A percentile compares a stretch with the other conserved stretches of the same genome.
These are phyloP conservation scores for Phaethornis superciliosus DNA, from an alignment of 2,113 vertebrate species.

Conservation along the genomic window DNA sequence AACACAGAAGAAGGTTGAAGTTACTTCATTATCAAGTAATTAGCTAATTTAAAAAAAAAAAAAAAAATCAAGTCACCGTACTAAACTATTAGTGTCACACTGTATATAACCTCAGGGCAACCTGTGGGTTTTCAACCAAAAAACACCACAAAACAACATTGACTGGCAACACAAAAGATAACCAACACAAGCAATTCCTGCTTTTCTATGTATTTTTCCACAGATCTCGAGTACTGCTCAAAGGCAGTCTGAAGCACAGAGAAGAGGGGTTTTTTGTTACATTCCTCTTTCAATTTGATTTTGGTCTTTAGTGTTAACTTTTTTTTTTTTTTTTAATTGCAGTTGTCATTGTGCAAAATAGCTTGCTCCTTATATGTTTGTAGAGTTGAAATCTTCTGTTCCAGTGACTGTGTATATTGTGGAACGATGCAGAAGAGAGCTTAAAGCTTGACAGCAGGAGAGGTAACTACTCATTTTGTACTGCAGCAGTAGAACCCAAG, in stretches of 20 bases:
- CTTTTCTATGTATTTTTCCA: background rate
- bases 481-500: background rate
- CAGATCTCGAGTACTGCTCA: background rate
- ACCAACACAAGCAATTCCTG: background rate
- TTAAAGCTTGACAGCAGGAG: background rate
- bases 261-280: background rate
- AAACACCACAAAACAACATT: background rate
- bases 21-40: background rate
- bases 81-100: background rate
- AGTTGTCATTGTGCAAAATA: background rate
- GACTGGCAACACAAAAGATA: background rate
- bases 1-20: constrained; percentile 23
- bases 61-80: background rate
- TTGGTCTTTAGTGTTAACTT: background rate
- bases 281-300: background rate
- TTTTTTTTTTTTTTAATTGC: background rate
- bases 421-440: background rate
- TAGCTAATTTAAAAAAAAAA: background rate
- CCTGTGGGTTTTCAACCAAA: background rate
- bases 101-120: background rate
- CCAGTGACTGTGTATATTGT: background rate
- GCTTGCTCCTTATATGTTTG: background rate
- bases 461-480: background rate
- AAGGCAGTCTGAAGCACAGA: background rate
- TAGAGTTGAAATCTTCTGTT: background rate